phyloP scores from a whole-genome alignment of 1,140 invertebrate genomes.

The Temnothorax curvispinosus region DNA sequence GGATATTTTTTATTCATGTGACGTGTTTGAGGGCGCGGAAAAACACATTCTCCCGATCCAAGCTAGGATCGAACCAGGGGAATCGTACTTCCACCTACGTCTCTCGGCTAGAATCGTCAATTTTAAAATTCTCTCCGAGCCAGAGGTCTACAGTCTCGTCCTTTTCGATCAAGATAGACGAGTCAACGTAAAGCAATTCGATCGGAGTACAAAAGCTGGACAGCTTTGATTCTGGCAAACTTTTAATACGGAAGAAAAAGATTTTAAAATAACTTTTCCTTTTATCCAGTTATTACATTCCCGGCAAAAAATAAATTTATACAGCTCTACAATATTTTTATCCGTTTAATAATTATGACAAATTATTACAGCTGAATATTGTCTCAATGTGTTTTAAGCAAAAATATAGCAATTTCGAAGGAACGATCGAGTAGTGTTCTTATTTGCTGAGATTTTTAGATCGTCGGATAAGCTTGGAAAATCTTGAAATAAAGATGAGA shows the following conservation, averaged over 20 bases:
- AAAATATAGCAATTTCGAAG: not conserved
- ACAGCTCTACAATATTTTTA: not conserved
- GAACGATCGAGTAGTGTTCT: not conserved
- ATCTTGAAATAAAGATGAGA: slow-evolving; percentile 38
- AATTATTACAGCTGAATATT: not conserved
- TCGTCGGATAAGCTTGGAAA: not conserved
- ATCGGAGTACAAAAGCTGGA: not conserved
- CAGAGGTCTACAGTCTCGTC: not conserved
- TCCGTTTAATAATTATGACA: not conserved
- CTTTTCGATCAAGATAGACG: slow-evolving; percentile 38
- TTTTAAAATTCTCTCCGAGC: slow-evolving; percentile 69
- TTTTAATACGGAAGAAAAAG: slow-evolving; percentile 6
- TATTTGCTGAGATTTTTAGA: slow-evolving; percentile 8
- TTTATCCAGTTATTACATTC: not conserved
- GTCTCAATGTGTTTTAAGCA: not conserved
- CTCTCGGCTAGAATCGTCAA: slow-evolving; percentile 60
- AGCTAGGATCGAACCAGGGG: slow-evolving; percentile 64
- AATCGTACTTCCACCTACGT: slow-evolving; percentile 58
- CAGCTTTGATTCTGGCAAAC: slow-evolving; percentile 16
- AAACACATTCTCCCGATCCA: slow-evolving; percentile 83
- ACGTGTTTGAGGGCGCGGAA: slow-evolving; percentile 84
- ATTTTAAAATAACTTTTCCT: not conserved
- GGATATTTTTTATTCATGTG: slow-evolving; percentile 85
- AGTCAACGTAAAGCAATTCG: slow-evolving; percentile 33
- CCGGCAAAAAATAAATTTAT: not conserved